These are phyloP conservation scores for Melanchra persicariae DNA, from an alignment of 2,888 invertebrate species.

Conservation along the genomic window DNA sequence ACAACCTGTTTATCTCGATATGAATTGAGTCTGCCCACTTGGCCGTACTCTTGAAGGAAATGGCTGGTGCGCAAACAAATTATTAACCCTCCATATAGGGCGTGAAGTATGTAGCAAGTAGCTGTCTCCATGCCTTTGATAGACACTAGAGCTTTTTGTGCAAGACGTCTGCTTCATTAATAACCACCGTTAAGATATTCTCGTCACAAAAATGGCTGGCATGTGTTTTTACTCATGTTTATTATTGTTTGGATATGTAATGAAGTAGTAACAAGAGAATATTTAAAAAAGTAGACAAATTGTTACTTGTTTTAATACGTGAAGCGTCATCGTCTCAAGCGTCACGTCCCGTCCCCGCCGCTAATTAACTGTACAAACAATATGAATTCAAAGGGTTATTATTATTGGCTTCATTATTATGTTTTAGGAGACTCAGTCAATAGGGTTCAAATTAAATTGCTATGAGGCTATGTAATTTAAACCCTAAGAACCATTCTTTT, in stretches of 20 bases:
- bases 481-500: too few species aligned
- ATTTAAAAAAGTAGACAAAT: conserved; percentile 31
- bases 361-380: conserved; percentile 4
- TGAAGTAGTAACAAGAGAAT: conserved; percentile 53
- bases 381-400: conserved; percentile 8
- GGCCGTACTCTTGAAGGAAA: conserved; percentile 75
- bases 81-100: conserved; percentile 84
- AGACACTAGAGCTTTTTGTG: conserved; percentile 77
- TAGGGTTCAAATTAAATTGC: background rate
- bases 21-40: conserved; percentile 76
- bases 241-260: conserved; percentile 64
- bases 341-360: too few species aligned
- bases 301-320: conserved; percentile 17
- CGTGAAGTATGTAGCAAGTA: conserved; percentile 76
- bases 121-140: conserved; percentile 76
- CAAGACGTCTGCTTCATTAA: conserved; percentile 76
- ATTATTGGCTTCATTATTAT: background rate
- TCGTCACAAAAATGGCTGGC: conserved; percentile 74
- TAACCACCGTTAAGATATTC: conserved; percentile 77
- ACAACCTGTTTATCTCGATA: conserved; percentile 81
- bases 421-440: background rate
- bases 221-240: conserved; percentile 75
- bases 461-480: too few species aligned
- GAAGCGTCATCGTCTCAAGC: background rate
- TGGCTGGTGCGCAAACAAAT: conserved; percentile 83